Conservation (phyloP, 2,797 vertebrate genomes). For the Galagoides demidoff region DNA sequence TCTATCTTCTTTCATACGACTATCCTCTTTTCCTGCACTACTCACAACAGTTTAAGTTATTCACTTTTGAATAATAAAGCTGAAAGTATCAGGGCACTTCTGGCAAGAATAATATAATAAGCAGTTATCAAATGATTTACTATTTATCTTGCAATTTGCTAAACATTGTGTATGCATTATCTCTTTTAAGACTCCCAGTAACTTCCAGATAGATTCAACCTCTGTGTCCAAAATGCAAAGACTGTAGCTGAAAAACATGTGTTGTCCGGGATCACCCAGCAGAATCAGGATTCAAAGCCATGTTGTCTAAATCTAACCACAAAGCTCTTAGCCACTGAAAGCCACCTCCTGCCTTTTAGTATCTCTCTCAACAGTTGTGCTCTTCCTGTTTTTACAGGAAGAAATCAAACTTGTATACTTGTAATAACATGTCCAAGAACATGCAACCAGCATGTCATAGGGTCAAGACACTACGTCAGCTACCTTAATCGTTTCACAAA, state of each 20-base stretch:
- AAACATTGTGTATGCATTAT: background rate
- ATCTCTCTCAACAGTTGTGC: background rate
- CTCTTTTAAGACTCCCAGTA: background rate
- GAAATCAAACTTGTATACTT: background rate
- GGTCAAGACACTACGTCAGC: background rate
- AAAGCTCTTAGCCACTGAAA: background rate
- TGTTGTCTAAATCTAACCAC: background rate
- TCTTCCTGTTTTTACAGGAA: background rate
- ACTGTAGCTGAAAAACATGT: background rate
- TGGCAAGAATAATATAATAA: background rate
- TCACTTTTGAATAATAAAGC: background rate
- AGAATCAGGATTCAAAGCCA: background rate
- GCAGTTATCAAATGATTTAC: background rate
- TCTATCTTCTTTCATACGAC: background rate
- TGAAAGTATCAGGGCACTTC: background rate
- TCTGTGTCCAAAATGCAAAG: background rate
- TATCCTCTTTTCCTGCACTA: background rate
- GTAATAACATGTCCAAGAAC: background rate
- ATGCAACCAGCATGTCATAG: background rate
- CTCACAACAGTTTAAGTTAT: background rate
- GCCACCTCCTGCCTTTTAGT: fast-evolving
- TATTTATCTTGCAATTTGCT: background rate
- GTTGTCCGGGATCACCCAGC: background rate
- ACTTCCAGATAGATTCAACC: background rate
- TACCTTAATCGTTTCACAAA: background rate